Conservation (phyloP, 2,797 vertebrate genomes). For the Tangara arthus region DNA sequence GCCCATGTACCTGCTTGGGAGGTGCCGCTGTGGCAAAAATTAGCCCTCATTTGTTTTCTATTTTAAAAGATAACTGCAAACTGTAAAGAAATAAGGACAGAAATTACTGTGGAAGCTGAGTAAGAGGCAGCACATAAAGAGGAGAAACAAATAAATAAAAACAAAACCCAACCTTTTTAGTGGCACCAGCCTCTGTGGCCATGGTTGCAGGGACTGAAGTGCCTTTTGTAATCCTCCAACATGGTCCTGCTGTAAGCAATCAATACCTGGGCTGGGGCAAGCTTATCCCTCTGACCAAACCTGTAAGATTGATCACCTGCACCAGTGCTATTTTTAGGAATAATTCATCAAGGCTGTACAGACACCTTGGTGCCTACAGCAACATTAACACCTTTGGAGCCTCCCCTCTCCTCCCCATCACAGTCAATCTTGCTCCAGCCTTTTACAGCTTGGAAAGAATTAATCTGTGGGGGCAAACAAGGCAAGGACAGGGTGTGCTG, state of each 20-base stretch:
- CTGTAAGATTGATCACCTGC: slow-evolving; percentile 39
- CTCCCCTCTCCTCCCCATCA: neutral
- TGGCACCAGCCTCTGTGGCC: neutral
- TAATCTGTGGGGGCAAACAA: neutral
- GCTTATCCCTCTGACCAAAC: slow-evolving; percentile 44
- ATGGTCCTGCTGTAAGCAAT: slow-evolving; percentile 25
- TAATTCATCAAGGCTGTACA: slow-evolving; percentile 59
- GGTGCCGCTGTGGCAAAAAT: neutral
- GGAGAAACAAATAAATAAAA: neutral
- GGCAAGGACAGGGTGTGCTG: neutral
- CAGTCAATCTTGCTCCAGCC: neutral
- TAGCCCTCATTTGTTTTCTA: neutral
- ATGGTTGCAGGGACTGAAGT: neutral
- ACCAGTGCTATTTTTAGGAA: slow-evolving; percentile 46
- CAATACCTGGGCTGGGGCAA: slow-evolving; percentile 10
- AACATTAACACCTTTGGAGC: neutral
- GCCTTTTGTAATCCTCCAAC: neutral
- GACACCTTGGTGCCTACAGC: slow-evolving; percentile 22
- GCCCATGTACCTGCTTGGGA: neutral
- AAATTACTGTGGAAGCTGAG: neutral
- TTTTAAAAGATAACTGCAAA: neutral
- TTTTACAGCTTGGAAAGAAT: neutral
- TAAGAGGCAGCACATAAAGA: neutral
- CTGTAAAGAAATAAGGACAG: neutral
- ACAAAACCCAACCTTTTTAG: neutral